Percentiles rank a stretch among this genome's conserved stretches.
Evolutionary conservation across 2,888 invertebrate species (phyloP).

Genomic region (Amphimallon solstitiale): DNA sequence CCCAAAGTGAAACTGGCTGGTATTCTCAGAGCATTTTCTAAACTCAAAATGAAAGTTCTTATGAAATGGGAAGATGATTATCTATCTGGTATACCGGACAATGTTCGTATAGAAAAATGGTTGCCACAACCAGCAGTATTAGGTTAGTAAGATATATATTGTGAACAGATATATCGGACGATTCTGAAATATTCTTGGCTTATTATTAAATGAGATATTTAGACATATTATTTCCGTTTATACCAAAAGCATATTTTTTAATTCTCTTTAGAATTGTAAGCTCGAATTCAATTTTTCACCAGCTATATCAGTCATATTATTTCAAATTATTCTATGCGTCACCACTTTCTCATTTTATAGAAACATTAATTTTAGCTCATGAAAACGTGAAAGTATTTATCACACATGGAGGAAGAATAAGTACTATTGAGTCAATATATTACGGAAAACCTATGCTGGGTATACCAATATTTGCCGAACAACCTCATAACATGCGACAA

Average conservation of each 20-base stretch:
- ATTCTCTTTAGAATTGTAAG: too few relatives aligned
- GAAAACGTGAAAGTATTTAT: slow-evolving; percentile 46
- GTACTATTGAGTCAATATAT: slow-evolving; percentile 48
- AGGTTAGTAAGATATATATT: slow-evolving; percentile 69
- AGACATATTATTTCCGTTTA: too few relatives aligned
- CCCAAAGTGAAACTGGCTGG: slow-evolving; percentile 63
- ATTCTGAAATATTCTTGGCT: too few relatives aligned
- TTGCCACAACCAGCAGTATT: slow-evolving; percentile 13
- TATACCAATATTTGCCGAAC: slow-evolving; percentile 51
- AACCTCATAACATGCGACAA: slow-evolving; percentile 46
- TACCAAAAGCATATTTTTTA: too few relatives aligned
- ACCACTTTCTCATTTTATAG: too few relatives aligned
- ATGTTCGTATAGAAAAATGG: slow-evolving; percentile 8
- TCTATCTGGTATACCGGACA: not conserved
- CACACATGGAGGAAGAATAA: slow-evolving; percentile 49
- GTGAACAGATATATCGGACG: too few relatives aligned
- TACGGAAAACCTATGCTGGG: slow-evolving; percentile 51
- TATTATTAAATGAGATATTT: too few relatives aligned
- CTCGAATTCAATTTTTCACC: too few relatives aligned
- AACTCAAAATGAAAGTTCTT: too few relatives aligned
- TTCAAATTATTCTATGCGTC: too few relatives aligned
- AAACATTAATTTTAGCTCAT: slow-evolving; percentile 42
- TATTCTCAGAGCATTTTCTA: slow-evolving; percentile 66
- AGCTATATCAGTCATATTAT: too few relatives aligned
- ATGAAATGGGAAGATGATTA: slow-evolving; percentile 59